Evolutionary conservation across 2,888 invertebrate genomes (phyloP).

Genomic region (Taenaris catops): DNA sequence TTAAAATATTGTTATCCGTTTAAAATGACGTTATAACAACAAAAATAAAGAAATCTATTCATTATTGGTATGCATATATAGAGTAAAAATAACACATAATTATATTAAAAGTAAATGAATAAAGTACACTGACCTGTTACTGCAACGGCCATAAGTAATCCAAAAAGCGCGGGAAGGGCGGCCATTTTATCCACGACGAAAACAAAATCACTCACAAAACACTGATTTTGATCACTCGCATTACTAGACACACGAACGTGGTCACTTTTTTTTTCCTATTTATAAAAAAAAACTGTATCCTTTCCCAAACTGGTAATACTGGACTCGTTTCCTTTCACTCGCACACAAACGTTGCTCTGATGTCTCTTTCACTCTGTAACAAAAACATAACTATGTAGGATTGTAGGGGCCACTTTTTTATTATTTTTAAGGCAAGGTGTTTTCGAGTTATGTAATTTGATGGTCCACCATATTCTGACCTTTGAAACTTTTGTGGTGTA

Average conservation of each 20-base stretch:
- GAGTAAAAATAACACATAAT: too few species aligned
- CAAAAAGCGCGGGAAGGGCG: conserved; percentile 63
- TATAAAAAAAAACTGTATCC: conserved; percentile 36
- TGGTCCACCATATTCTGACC: conserved; percentile 12
- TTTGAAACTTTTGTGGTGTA: conserved; percentile 2
- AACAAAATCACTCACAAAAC: conserved; percentile 40
- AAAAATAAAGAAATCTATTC: too few species aligned
- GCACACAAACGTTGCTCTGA: conserved; percentile 26
- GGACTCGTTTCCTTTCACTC: conserved; percentile 45
- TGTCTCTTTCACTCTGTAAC: conserved; percentile 59
- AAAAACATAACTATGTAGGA: conserved; percentile 43
- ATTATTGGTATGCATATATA: too few species aligned
- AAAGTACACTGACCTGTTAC: conserved; percentile 52
- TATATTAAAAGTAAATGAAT: too few species aligned
- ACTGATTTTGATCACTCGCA: conserved; percentile 49
- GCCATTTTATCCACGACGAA: conserved; percentile 56
- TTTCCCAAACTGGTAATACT: conserved; percentile 45
- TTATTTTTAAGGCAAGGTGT: conserved; percentile 40
- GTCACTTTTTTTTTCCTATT: conserved; percentile 38
- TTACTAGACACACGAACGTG: conserved; percentile 50
- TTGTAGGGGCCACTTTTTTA: conserved; percentile 35
- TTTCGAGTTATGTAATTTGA: conserved; percentile 39
- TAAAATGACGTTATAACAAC: too few species aligned
- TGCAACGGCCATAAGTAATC: conserved; percentile 50
- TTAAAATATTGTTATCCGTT: too few species aligned